Evolutionary conservation across 2,113 vertebrate genomes (phyloP), one percentile per base, ranked within the genome.

Genomic region (Martes martes): DNA sequence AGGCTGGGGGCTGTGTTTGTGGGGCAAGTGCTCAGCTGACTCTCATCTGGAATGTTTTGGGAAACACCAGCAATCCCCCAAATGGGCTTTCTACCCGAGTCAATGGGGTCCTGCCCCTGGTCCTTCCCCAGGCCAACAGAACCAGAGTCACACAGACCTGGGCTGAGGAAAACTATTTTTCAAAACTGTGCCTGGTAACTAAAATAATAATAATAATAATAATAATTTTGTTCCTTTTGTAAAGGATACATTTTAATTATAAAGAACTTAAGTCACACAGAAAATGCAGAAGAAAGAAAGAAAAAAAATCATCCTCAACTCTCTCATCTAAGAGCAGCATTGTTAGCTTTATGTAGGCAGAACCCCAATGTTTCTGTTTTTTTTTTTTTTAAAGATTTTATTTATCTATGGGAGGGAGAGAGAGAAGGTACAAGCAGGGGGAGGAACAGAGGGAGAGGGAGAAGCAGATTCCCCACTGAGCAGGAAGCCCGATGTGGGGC

Each of bases 11-110:
- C 45, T 52, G 24, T 69, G 63, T 26, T 15, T 36, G 23, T 36
- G 50, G 82, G 16, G 14, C 59, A 8, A 47, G 28, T 10, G 24
- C n/a, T 6, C 50, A 39, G 85, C 24, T 1, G 50, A 73, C 26
- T 23, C 57, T 33, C 59, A 36, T 36, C 65, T 26, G 45, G 47
- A n/a, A 18, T 23, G 33, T 19, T 71, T 39, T 55, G 65, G 47
- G 15, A 11, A 87, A 50, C 9, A 24, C 45, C 4, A 13, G 82
- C 39, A 24, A 11, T 11, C 21, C 39, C 39, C 28, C 39, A n/a
- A 61, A 1, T 2, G 14, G 31, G 61, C 7, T 24, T 31, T 33
- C 8, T 45, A 36, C 6, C 19, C 0, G 7, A 36, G 65, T 7
- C 24, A 39, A 13, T 1, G 8, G 67, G n/a, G 9, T 57, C 33